Conservation (phyloP, 2,888 invertebrate genomes). For the Aphidius colemani region DNA sequence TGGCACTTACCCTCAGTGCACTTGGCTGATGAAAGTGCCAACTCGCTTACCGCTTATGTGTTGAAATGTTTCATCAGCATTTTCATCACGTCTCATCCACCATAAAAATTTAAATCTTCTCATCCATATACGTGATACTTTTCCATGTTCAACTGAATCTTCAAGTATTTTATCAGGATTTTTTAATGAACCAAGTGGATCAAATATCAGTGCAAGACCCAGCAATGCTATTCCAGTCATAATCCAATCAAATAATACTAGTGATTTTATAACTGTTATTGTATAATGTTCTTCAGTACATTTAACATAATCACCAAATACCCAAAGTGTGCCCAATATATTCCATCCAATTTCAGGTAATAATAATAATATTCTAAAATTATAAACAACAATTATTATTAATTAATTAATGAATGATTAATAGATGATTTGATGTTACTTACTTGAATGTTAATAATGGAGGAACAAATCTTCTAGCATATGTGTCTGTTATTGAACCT, state of each 20-base stretch:
- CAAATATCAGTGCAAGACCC: constrained; percentile 79
- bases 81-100: constrained; percentile 72
- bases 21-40: no score
- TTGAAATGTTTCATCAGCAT: constrained; percentile 78
- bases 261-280: constrained; percentile 73
- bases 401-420: no score
- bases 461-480: constrained; percentile 72
- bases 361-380: constrained; percentile 71
- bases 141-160: constrained; percentile 71
- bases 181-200: constrained; percentile 70
- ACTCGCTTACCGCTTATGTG: no score
- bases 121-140: constrained; percentile 76
- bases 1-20: no score
- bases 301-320: constrained; percentile 72
- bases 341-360: constrained; percentile 80
- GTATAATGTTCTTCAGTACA: constrained; percentile 74
- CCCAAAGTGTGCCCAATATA: constrained; percentile 81
- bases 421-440: constrained; percentile 32
- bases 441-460: constrained; percentile 75
- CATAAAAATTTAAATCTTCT: constrained; percentile 78
- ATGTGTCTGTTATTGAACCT: constrained; percentile 79
- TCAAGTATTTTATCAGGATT: constrained; percentile 46
- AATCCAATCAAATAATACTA: constrained; percentile 83
- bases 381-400: constrained; percentile 8
- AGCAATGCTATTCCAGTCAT: constrained; percentile 75